phyloP scores from a whole-genome alignment of 2,113 vertebrate genomes.

The Phylloscopus trochilus region DNA sequence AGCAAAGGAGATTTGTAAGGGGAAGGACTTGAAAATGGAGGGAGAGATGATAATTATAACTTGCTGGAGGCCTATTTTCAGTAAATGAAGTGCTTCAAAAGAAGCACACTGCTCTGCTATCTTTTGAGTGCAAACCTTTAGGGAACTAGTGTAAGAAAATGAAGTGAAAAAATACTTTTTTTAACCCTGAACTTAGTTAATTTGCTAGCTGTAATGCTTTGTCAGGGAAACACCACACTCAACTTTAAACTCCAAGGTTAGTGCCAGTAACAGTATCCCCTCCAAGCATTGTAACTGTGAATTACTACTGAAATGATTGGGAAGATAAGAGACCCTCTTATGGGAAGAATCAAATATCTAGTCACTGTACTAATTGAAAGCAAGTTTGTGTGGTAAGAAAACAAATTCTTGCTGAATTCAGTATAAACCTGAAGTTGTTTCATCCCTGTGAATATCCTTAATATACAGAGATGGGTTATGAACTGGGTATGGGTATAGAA shows the following conservation, averaged over 20 bases:
- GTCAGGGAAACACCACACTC: not conserved
- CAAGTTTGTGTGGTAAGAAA: not conserved
- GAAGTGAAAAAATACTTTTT: not conserved
- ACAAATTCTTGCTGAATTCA: not conserved
- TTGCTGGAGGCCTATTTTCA: constrained; percentile 33
- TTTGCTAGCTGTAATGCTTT: not conserved
- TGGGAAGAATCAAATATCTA: not conserved
- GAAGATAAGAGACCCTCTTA: not conserved
- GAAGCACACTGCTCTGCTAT: not conserved
- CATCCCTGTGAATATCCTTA: not conserved
- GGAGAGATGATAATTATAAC: not conserved
- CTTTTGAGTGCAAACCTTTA: not conserved
- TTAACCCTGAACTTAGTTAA: not conserved
- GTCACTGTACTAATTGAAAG: not conserved
- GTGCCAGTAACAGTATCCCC: not conserved
- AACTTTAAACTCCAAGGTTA: constrained; percentile 32
- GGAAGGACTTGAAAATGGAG: not conserved
- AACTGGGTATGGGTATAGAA: not conserved
- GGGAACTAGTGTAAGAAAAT: not conserved
- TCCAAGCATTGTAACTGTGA: not conserved
- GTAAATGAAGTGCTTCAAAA: constrained; percentile 17
- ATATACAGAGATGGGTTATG: not conserved
- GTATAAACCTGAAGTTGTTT: not conserved
- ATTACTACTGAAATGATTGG: not conserved
- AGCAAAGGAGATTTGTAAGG: not conserved